phyloP scores from a whole-genome alignment of 2,113 vertebrate genomes.

The Nannospalax galili region DNA sequence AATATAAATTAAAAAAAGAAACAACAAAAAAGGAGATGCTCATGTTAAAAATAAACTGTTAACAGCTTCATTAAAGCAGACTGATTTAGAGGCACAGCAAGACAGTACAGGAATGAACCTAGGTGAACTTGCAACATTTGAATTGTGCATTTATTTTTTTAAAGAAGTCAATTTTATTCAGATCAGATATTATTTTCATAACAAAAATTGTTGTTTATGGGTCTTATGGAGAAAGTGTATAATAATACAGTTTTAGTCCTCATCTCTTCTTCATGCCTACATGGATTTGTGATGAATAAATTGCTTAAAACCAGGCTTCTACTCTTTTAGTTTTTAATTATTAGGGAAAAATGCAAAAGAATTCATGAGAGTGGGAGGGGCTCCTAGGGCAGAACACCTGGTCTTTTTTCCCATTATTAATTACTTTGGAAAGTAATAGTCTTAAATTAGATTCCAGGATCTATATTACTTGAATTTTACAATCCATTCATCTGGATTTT shows the following conservation, averaged over 20 bases:
- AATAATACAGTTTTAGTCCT: neutral
- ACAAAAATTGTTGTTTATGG: neutral
- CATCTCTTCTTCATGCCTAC: neutral
- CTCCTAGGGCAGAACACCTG: neutral
- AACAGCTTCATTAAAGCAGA: conserved; percentile 2
- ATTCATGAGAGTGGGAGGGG: neutral
- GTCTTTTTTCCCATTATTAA: neutral
- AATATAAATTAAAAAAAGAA: too few relatives aligned
- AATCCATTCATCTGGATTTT: neutral
- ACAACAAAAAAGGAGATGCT: neutral
- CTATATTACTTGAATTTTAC: conserved; percentile 40
- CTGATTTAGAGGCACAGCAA: neutral
- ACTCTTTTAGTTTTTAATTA: neutral
- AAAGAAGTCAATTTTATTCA: conserved; percentile 21
- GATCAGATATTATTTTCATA: conserved; percentile 27
- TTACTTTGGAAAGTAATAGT: conserved; percentile 15
- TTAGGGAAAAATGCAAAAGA: neutral
- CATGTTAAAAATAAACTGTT: neutral
- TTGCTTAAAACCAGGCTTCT: neutral
- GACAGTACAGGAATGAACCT: neutral
- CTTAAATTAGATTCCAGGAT: neutral
- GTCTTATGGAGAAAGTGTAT: neutral
- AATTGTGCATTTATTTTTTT: conserved; percentile 7
- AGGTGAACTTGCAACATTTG: neutral
- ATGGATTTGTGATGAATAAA: neutral